These are phyloP conservation scores for Melanophora roralis DNA, from an alignment of 2,888 invertebrate species.

Conservation along the genomic window DNA sequence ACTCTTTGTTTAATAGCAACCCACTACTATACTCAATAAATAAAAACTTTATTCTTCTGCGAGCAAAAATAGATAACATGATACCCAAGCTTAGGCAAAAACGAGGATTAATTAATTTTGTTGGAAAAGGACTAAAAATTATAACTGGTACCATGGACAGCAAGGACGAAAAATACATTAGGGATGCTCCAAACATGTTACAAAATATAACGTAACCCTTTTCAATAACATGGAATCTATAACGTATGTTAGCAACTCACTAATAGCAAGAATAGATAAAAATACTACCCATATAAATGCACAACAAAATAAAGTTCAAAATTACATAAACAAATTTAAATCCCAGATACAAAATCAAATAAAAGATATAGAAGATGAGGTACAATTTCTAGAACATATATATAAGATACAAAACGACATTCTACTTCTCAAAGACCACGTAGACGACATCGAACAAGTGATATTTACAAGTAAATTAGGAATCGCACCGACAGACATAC, in stretches of 20 bases:
- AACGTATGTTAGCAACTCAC: conserved; percentile 21
- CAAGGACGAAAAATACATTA: too few relatives aligned
- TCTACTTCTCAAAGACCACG: too few relatives aligned
- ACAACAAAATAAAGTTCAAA: conserved; percentile 53
- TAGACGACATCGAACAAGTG: conserved; percentile 44
- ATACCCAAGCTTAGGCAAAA: conserved; percentile 14
- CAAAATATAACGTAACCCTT: conserved; percentile 26
- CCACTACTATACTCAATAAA: too few relatives aligned
- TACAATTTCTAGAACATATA: conserved; percentile 52
- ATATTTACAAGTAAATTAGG: conserved; percentile 55
- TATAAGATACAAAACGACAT: too few relatives aligned
- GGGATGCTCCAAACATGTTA: conserved; percentile 28
- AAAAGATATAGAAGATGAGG: conserved; percentile 57
- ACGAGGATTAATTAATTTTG: conserved; percentile 45
- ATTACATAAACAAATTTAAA: conserved; percentile 57
- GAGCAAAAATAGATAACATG: too few relatives aligned
- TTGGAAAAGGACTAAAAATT: too few relatives aligned
- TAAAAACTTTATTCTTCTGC: too few relatives aligned
- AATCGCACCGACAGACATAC: too few relatives aligned
- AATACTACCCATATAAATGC: conserved; percentile 59
- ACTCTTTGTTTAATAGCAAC: too few relatives aligned
- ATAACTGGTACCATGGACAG: too few relatives aligned
- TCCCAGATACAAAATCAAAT: conserved; percentile 45
- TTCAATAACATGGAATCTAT: too few relatives aligned
- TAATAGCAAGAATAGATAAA: conserved; percentile 58